Percentiles rank a stretch among this genome's conserved stretches.
These are phyloP conservation scores for Unio delphinus DNA, from an alignment of 2,888 invertebrate genomes.

Conservation along the genomic window DNA sequence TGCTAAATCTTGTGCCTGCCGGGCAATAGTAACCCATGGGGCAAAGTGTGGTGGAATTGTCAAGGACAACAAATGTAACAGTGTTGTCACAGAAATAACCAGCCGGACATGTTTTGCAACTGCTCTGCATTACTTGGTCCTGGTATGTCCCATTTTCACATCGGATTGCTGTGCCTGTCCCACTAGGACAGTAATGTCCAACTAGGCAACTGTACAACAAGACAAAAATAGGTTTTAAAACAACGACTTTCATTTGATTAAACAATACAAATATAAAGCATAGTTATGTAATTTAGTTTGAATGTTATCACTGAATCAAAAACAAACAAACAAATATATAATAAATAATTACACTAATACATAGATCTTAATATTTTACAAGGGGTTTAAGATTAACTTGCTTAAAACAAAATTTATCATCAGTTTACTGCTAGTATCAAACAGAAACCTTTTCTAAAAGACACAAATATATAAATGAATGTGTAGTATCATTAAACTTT, in stretches of 20 bases:
- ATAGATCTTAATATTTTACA: too few species aligned
- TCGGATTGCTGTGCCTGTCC: slow-evolving; percentile 47
- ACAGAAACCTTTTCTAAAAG: too few species aligned
- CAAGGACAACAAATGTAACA: slow-evolving; percentile 60
- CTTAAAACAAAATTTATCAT: too few species aligned
- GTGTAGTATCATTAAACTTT: too few species aligned
- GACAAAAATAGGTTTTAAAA: slow-evolving; percentile 1
- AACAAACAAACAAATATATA: too few species aligned
- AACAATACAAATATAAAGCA: too few species aligned
- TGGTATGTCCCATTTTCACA: slow-evolving; percentile 68
- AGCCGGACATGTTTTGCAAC: slow-evolving; percentile 60
- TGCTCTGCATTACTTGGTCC: slow-evolving; percentile 50
- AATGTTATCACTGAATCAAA: too few species aligned
- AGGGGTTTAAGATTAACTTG: too few species aligned
- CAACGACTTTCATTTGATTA: neutral
- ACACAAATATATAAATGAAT: too few species aligned
- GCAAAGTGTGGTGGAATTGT: slow-evolving; percentile 58
- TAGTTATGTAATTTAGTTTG: too few species aligned
- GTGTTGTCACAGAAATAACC: slow-evolving; percentile 70
- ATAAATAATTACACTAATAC: too few species aligned
- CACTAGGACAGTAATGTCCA: slow-evolving; percentile 65
- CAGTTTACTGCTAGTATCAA: too few species aligned
- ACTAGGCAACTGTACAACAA: slow-evolving; percentile 57
- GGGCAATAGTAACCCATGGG: slow-evolving; percentile 63
- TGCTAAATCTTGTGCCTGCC: slow-evolving; percentile 56